Percentiles rank a stretch among this genome's conserved stretches.
Evolutionary conservation across 2,888 invertebrate genomes (phyloP).

Genomic region (Galerucella pusilla): DNA sequence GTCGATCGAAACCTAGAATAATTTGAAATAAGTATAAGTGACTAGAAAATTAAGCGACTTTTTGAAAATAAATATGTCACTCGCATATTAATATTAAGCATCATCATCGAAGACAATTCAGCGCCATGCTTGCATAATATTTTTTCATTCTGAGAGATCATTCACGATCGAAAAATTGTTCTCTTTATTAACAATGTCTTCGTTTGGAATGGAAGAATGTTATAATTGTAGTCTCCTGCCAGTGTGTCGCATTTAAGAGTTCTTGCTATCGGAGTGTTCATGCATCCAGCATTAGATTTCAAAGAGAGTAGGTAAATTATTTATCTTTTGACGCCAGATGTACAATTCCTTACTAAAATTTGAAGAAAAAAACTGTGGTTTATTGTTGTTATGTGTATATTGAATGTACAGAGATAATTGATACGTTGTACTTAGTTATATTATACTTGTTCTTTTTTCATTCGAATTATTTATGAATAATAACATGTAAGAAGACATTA

Average conservation of each 20-base stretch:
- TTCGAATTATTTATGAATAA: constrained; percentile 49
- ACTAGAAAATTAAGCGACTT: constrained; percentile 26
- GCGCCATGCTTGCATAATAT: constrained; percentile 50
- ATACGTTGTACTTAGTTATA: constrained; percentile 44
- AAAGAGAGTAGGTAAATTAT: constrained; percentile 56
- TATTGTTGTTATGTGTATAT: constrained; percentile 48
- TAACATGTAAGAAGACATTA: constrained; percentile 55
- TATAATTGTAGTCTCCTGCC: constrained; percentile 57
- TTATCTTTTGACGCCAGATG: constrained; percentile 56
- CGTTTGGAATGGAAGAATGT: constrained; percentile 10
- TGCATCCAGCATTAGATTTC: constrained; percentile 52
- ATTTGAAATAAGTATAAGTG: constrained; percentile 21
- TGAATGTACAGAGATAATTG: constrained; percentile 51
- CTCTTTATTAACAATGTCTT: not conserved
- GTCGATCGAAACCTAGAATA: constrained; percentile 25
- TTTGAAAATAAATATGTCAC: constrained; percentile 28
- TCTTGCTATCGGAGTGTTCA: constrained; percentile 65
- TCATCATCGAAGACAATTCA: constrained; percentile 40
- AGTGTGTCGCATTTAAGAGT: constrained; percentile 64
- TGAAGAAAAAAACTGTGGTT: constrained; percentile 42
- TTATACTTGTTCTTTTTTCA: constrained; percentile 49
- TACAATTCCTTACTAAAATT: constrained; percentile 58
- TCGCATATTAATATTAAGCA: constrained; percentile 25
- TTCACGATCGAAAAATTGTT: not conserved
- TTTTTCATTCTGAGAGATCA: constrained; percentile 11